phyloP scores from a whole-genome alignment of 2,113 vertebrate species.

The Lepus timidus region DNA sequence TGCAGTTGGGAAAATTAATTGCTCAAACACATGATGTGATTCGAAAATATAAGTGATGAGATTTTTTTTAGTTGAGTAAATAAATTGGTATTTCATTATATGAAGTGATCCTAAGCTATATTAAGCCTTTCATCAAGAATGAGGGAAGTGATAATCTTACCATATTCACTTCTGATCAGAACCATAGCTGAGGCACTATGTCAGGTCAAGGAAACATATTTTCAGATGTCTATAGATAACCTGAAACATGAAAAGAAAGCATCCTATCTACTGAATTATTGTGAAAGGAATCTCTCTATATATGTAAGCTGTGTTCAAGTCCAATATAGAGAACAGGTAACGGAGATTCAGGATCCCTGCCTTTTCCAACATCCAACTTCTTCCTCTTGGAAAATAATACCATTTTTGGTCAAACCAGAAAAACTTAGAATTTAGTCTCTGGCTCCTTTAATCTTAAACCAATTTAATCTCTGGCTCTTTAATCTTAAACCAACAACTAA shows the following conservation, averaged over 20 bases:
- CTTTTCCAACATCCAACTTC: neutral
- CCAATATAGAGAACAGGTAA: neutral
- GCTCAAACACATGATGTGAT: neutral
- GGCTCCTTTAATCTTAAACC: neutral
- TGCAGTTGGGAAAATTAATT: neutral
- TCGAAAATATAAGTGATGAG: constrained; percentile 7
- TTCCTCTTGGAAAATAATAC: neutral
- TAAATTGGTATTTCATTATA: neutral
- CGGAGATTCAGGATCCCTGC: neutral
- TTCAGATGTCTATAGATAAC: neutral
- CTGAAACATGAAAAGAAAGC: neutral
- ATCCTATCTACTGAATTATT: neutral
- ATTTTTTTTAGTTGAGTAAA: neutral
- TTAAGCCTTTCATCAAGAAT: neutral
- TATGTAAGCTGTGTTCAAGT: neutral
- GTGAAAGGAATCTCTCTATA: neutral
- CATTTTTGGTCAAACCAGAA: neutral
- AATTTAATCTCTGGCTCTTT: neutral
- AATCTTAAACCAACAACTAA: neutral
- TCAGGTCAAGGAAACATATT: neutral
- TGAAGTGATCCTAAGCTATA: neutral
- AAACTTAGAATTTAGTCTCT: neutral
- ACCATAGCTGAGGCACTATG: neutral
- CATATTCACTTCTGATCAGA: neutral
- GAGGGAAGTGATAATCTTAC: neutral